These are phyloP conservation scores for Amphipoea oculea DNA, from an alignment of 2,888 invertebrate genomes.

Conservation along the genomic window DNA sequence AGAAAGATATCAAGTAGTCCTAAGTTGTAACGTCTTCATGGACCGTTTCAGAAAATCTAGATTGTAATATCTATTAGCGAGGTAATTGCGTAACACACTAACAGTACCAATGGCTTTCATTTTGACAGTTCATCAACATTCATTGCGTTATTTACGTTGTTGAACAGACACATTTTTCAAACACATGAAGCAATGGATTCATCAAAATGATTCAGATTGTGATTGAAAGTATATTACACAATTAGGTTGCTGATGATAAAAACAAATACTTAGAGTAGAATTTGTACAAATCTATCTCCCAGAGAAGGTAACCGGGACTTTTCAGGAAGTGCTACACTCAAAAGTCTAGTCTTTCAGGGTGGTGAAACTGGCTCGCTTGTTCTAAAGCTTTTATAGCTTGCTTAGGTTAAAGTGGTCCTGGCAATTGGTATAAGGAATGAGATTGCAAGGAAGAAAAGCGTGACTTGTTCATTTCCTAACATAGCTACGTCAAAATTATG, in stretches of 20 bases:
- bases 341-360: background rate
- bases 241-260: background rate
- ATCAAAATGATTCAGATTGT: too few relatives aligned
- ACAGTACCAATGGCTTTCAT: too few relatives aligned
- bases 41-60: background rate
- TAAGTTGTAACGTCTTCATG: background rate
- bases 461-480: slow-evolving; percentile 26
- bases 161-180: too few relatives aligned
- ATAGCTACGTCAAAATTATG: slow-evolving; percentile 9
- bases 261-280: background rate
- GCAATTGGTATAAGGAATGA: background rate
- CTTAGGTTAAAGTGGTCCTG: background rate
- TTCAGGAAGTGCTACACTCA: background rate
- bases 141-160: too few relatives aligned
- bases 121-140: too few relatives aligned
- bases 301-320: background rate
- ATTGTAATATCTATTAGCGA: background rate
- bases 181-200: too few relatives aligned
- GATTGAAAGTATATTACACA: too few relatives aligned
- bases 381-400: background rate
- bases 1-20: background rate
- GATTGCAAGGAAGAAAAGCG: slow-evolving; percentile 8
- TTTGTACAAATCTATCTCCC: background rate
- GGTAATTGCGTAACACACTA: too few relatives aligned
- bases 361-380: background rate